Evolutionary conservation across 2,888 invertebrate species (phyloP).

Genomic region (Scaptomyza reducta): DNA sequence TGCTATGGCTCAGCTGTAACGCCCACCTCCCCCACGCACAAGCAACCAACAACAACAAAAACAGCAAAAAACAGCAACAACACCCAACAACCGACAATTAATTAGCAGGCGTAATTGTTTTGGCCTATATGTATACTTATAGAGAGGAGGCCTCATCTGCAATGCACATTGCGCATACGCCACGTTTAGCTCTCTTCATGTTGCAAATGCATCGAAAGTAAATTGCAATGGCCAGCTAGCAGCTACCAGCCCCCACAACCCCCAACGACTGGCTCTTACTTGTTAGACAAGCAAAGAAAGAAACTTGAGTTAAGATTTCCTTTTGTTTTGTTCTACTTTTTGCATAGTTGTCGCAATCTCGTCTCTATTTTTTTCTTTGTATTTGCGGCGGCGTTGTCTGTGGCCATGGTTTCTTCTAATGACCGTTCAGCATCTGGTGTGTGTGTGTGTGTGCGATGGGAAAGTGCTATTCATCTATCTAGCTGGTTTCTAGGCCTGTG

Average conservation of each 20-base stretch:
- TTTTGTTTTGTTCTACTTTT: constrained; percentile 72
- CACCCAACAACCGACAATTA: constrained; percentile 49
- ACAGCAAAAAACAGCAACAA: constrained; percentile 7
- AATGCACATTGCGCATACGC: constrained; percentile 71
- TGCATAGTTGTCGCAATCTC: constrained; percentile 33
- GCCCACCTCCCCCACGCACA: constrained; percentile 58
- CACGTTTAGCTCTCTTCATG: constrained; percentile 46
- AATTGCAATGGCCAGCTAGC: constrained; percentile 51
- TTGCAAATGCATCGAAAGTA: constrained; percentile 69
- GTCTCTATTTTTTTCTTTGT: not conserved
- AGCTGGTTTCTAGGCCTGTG: constrained; percentile 43
- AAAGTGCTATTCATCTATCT: constrained; percentile 50
- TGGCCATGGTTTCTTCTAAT: constrained; percentile 57
- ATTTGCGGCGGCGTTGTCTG: constrained; percentile 17
- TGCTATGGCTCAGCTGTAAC: constrained; percentile 57
- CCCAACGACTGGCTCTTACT: not conserved
- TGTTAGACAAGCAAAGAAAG: constrained; percentile 18
- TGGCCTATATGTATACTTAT: constrained; percentile 69
- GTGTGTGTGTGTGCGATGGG: constrained; percentile 32
- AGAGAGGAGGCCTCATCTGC: constrained; percentile 29
- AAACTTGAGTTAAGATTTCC: constrained; percentile 54
- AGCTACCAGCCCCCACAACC: constrained; percentile 4
- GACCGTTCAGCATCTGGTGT: constrained; percentile 23
- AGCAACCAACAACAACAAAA: constrained; percentile 23
- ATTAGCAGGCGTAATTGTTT: constrained; percentile 73